Percentiles rank a stretch among this genome's conserved stretches.
Evolutionary conservation across 2,797 vertebrate genomes (phyloP).

Genomic region (Vireo griseus): DNA sequence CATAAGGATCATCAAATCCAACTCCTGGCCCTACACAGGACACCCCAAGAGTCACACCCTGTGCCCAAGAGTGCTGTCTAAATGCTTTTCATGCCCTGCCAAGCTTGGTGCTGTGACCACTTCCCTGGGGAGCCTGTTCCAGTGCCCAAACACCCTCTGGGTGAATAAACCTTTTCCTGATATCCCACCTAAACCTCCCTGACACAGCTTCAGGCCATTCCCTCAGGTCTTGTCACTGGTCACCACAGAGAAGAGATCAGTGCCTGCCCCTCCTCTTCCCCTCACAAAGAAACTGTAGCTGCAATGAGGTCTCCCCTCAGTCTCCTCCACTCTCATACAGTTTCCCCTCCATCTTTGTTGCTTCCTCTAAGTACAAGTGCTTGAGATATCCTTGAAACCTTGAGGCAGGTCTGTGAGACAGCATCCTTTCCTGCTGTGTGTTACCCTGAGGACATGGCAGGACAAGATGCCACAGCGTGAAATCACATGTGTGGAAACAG

Average conservation of each 20-base stretch:
- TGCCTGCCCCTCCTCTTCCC: background rate
- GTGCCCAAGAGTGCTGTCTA: background rate
- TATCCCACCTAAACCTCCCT: background rate
- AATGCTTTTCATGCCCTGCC: background rate
- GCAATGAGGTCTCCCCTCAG: rapidly evolving
- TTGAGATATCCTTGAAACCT: background rate
- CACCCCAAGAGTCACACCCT: background rate
- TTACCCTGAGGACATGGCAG: rapidly evolving
- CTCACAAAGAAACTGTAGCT: rapidly evolving
- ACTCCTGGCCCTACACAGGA: background rate
- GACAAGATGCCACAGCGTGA: background rate
- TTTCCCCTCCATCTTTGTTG: background rate
- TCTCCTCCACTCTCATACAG: background rate
- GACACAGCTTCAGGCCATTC: background rate
- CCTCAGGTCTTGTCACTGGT: rapidly evolving
- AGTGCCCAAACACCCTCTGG: background rate
- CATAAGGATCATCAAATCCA: background rate
- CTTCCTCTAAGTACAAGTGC: background rate
- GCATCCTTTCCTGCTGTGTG: background rate
- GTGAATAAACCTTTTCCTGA: background rate
- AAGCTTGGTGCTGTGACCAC: background rate
- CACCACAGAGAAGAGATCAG: background rate
- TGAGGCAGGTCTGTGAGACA: background rate
- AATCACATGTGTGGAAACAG: background rate
- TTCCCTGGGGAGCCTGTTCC: background rate